phyloP scores from a whole-genome alignment of 2,888 invertebrate species.

The Sabatieria punctata region DNA sequence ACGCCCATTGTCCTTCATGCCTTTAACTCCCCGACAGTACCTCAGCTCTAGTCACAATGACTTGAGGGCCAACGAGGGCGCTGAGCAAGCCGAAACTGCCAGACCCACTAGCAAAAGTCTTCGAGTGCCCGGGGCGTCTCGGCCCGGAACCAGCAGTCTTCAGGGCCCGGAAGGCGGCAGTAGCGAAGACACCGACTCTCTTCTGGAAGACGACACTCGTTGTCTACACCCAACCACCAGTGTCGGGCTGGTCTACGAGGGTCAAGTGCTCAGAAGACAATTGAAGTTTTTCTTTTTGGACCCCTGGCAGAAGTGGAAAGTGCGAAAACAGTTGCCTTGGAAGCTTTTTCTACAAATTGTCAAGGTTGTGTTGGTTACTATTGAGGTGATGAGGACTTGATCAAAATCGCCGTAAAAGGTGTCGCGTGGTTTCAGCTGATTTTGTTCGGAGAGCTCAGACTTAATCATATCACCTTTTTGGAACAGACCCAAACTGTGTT shows the following conservation, averaged over 20 bases:
- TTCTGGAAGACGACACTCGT: conserved; percentile 16
- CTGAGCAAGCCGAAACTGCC: too few relatives aligned
- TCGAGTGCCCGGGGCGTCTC: too few relatives aligned
- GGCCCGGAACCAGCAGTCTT: background rate
- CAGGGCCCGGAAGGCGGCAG: background rate
- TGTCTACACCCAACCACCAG: too few relatives aligned
- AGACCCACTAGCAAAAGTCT: too few relatives aligned
- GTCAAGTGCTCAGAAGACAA: conserved; percentile 36
- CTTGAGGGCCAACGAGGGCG: too few relatives aligned
- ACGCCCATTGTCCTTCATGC: too few relatives aligned
- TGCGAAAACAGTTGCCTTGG: conserved; percentile 52
- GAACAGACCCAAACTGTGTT: conserved; percentile 37
- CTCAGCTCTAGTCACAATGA: too few relatives aligned
- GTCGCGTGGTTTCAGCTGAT: conserved; percentile 44
- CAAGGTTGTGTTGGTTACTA: conserved; percentile 82
- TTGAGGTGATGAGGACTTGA: conserved; percentile 44
- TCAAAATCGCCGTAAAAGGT: background rate
- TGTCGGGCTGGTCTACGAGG: too few relatives aligned
- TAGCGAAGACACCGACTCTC: conserved; percentile 9
- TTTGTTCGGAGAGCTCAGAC: conserved; percentile 72
- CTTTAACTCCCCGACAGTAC: too few relatives aligned
- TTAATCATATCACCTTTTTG: conserved; percentile 40
- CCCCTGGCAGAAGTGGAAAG: conserved; percentile 91
- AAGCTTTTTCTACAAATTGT: conserved; percentile 86
- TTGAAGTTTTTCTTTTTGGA: conserved; percentile 93